These are phyloP conservation scores for Cololabis saira DNA, from an alignment of 2,113 vertebrate species.

Conservation along the genomic window DNA sequence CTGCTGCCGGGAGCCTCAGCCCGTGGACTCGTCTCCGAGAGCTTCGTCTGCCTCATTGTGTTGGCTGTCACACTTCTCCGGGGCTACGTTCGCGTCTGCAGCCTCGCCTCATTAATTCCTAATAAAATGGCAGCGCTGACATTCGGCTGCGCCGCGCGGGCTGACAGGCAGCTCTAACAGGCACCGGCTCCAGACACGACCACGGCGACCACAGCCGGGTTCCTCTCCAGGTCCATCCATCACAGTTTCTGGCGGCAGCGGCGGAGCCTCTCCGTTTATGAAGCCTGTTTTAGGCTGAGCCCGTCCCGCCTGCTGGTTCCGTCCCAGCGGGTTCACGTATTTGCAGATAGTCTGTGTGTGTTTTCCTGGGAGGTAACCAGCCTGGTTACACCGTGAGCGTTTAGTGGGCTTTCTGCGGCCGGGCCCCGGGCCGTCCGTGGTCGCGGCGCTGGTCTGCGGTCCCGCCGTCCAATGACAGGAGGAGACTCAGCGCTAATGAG, in stretches of 20 bases:
- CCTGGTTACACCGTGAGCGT: constrained; percentile 40
- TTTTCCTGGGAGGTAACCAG: constrained; percentile 39
- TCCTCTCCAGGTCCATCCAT: constrained; percentile 64
- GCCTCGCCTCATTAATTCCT: constrained; percentile 73
- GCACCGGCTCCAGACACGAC: constrained; percentile 73
- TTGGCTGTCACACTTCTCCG: constrained; percentile 54
- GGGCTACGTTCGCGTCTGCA: constrained; percentile 42
- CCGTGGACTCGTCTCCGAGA: constrained; percentile 8
- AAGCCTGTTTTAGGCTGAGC: neutral
- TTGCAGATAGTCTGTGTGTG: constrained; percentile 36
- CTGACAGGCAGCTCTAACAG: constrained; percentile 76
- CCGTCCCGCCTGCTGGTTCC: constrained; percentile 4
- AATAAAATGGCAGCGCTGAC: constrained; percentile 72
- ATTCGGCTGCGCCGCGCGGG: constrained; percentile 55
- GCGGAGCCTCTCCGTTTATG: too few relatives aligned
- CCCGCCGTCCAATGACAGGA: constrained; percentile 61
- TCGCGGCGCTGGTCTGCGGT: constrained; percentile 53
- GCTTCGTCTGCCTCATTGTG: constrained; percentile 24
- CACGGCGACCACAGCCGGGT: constrained; percentile 67
- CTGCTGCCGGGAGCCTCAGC: constrained; percentile 13
- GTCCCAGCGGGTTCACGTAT: constrained; percentile 14
- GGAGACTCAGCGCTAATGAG: constrained; percentile 73
- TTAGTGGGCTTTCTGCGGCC: constrained; percentile 56
- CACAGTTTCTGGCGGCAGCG: constrained; percentile 11
- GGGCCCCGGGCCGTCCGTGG: constrained; percentile 67